Percentiles rank a stretch among this genome's conserved stretches.
These are phyloP conservation scores for Drosophila kuntzei DNA, from an alignment of 2,888 invertebrate genomes.

Conservation along the genomic window DNA sequence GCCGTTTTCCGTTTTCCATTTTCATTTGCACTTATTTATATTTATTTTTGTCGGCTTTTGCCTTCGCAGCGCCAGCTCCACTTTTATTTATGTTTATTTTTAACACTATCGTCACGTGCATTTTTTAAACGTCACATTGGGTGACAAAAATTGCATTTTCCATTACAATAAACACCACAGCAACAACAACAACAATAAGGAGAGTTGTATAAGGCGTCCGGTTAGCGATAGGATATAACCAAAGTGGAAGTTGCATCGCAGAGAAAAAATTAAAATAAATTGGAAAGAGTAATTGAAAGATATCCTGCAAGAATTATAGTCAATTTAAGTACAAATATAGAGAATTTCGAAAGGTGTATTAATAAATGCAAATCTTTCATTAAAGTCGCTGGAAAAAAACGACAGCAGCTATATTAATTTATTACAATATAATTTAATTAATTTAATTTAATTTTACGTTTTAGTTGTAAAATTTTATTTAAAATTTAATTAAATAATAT, in stretches of 20 bases:
- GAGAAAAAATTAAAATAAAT: constrained; percentile 29
- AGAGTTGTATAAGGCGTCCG: constrained; percentile 5
- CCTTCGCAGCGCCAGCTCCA: constrained; percentile 22
- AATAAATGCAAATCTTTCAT: neutral
- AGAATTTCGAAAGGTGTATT: neutral
- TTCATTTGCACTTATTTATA: constrained; percentile 76
- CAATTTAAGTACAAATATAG: neutral
- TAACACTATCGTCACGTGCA: constrained; percentile 64
- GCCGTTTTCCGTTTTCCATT: constrained; percentile 47
- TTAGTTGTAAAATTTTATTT: too few species aligned
- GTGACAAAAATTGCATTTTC: constrained; percentile 43
- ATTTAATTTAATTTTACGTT: too few species aligned
- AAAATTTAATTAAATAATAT: too few species aligned
- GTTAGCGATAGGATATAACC: constrained; percentile 28
- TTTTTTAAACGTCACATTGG: constrained; percentile 41
- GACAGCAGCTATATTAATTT: too few species aligned
- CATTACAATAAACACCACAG: constrained; percentile 26
- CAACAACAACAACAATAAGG: constrained; percentile 19
- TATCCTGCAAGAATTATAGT: neutral
- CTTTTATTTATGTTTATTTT: constrained; percentile 63
- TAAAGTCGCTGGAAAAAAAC: too few species aligned
- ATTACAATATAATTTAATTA: too few species aligned
- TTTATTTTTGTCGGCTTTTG: constrained; percentile 62
- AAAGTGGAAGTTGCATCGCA: constrained; percentile 14
- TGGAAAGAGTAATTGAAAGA: constrained; percentile 1